Conservation (phyloP, 1,140 invertebrate genomes). For the Littorina saxatilis region DNA sequence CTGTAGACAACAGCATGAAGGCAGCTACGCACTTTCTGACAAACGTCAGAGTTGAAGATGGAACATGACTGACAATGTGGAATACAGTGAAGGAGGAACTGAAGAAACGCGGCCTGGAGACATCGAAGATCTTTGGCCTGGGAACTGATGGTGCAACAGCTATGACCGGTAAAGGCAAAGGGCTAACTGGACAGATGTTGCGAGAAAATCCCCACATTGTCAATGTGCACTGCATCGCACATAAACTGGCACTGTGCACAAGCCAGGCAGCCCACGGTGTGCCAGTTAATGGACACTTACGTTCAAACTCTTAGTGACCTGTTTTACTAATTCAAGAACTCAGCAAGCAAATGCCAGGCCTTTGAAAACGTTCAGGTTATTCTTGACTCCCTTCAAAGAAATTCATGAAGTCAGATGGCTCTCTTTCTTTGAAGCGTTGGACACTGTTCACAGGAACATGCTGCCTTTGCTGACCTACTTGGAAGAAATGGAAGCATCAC, state of each 20-base stretch:
- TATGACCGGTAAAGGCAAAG: conserved; percentile 46
- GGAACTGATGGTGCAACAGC: conserved; percentile 48
- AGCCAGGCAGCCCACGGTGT: conserved; percentile 38
- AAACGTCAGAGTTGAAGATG: conserved; percentile 27
- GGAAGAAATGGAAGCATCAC: neutral
- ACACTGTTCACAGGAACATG: conserved; percentile 34
- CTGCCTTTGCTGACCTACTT: conserved; percentile 40
- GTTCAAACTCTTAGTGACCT: conserved; percentile 19
- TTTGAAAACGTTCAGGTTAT: conserved; percentile 35
- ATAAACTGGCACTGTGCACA: conserved; percentile 44
- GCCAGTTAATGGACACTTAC: conserved; percentile 21
- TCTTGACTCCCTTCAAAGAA: conserved; percentile 43
- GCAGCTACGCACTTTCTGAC: conserved; percentile 23
- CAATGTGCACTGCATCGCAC: conserved; percentile 46
- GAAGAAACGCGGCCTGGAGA: neutral
- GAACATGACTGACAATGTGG: conserved; percentile 20
- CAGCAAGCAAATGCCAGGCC: neutral
- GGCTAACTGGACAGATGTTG: conserved; percentile 33
- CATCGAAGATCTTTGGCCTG: conserved; percentile 42
- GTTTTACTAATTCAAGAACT: conserved; percentile 42
- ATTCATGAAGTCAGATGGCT: conserved; percentile 50
- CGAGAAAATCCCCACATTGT: conserved; percentile 38
- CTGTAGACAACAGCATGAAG: neutral
- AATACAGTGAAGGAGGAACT: conserved; percentile 10
- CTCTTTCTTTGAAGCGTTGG: conserved; percentile 44